These are phyloP conservation scores for Schizothorax lantsangensis DNA, from an alignment of 2,797 vertebrate genomes.

Conservation along the genomic window DNA sequence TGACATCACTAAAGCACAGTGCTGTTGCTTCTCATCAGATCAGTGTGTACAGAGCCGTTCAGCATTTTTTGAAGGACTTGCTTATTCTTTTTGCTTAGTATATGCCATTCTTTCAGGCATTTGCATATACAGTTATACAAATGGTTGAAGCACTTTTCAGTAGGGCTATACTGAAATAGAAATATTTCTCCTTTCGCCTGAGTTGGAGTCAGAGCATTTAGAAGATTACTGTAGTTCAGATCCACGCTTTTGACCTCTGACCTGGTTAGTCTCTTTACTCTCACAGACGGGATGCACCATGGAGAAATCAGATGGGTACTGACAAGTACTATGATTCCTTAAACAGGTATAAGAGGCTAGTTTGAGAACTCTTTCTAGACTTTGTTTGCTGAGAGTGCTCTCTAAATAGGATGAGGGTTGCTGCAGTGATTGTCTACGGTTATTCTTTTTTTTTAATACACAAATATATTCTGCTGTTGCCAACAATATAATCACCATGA, in stretches of 20 bases:
- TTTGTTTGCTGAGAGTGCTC: slow-evolving; percentile 65
- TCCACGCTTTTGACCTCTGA: slow-evolving; percentile 55
- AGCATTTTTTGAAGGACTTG: background rate
- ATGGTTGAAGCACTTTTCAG: background rate
- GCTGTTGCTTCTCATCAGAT: slow-evolving; percentile 47
- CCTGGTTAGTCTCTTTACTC: slow-evolving; percentile 84
- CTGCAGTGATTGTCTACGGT: slow-evolving; percentile 54
- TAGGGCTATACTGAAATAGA: background rate
- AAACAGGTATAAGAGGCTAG: slow-evolving; percentile 86
- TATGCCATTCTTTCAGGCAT: background rate
- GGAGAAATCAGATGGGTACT: slow-evolving; percentile 91
- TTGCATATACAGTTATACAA: background rate
- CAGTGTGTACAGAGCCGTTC: background rate
- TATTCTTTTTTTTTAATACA: background rate
- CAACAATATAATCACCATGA: slow-evolving; percentile 77
- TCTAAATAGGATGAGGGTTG: slow-evolving; percentile 61
- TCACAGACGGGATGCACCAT: slow-evolving; percentile 91
- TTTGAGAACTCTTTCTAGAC: slow-evolving; percentile 69
- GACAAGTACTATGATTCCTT: slow-evolving; percentile 86
- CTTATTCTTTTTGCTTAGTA: background rate
- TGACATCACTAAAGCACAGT: slow-evolving; percentile 71
- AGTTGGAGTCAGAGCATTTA: slow-evolving; percentile 4
- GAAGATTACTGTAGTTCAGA: background rate
- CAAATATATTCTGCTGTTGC: slow-evolving; percentile 67
- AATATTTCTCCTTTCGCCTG: background rate